Conservation (phyloP, 2,113 vertebrate species). For the Poicephalus meyeri region DNA sequence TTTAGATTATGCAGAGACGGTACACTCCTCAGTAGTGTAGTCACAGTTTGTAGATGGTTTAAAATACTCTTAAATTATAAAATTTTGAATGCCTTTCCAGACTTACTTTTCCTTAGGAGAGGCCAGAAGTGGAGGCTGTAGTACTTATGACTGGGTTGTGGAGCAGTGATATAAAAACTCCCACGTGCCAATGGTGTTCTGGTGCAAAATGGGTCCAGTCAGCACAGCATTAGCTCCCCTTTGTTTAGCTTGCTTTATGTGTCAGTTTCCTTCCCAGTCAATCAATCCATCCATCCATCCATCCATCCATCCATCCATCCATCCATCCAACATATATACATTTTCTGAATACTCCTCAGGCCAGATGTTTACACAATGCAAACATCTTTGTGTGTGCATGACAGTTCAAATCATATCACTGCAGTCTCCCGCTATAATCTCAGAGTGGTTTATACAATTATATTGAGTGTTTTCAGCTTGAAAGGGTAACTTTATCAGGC, state of each 20-base stretch:
- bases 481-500: background rate
- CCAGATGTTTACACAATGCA: background rate
- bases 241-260: background rate
- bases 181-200: background rate
- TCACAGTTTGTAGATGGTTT: background rate
- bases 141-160: rapidly evolving
- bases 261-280: background rate
- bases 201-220: rapidly evolving
- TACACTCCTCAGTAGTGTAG: background rate
- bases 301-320: background rate
- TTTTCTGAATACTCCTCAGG: background rate
- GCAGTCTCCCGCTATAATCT: background rate
- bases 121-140: background rate
- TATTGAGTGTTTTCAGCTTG: background rate
- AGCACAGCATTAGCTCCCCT: background rate
- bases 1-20: background rate
- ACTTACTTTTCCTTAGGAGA: background rate
- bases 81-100: background rate
- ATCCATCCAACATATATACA: background rate
- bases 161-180: background rate
- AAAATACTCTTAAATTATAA: background rate
- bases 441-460: background rate
- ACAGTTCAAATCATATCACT: background rate
- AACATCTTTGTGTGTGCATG: rapidly evolving
- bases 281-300: background rate